These are phyloP conservation scores for Orthosia cruda DNA, from an alignment of 2,888 invertebrate species.

Conservation along the genomic window DNA sequence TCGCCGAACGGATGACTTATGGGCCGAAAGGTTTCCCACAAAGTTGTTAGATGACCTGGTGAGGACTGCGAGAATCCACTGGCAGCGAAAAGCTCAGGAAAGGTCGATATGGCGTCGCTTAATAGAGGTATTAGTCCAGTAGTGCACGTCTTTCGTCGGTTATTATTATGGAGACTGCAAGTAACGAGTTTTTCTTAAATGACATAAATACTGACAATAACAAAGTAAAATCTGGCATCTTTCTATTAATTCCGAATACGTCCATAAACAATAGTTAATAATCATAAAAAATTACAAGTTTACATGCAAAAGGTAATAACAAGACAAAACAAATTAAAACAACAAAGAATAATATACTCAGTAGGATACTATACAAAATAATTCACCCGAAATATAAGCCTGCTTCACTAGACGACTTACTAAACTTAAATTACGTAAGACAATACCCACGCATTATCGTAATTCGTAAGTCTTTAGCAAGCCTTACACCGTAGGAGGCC, in stretches of 20 bases:
- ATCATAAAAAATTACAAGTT: constrained; percentile 33
- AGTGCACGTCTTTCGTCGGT: no score
- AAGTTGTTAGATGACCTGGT: no score
- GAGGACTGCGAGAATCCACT: no score
- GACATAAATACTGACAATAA: no score
- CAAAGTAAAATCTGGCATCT: background rate
- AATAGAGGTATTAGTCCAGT: no score
- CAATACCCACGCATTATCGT: constrained; percentile 60
- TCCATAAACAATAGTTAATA: background rate
- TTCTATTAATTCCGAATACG: background rate
- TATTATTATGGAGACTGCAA: no score
- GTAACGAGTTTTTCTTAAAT: no score
- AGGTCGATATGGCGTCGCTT: no score
- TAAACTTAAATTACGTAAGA: constrained; percentile 63
- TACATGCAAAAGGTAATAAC: background rate
- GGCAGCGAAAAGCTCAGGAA: no score
- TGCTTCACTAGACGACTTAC: constrained; percentile 34
- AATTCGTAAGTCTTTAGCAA: constrained; percentile 43
- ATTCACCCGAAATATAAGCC: constrained; percentile 27
- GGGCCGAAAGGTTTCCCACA: no score
- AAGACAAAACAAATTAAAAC: constrained; percentile 13
- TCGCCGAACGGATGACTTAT: background rate
- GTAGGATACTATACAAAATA: constrained; percentile 4
- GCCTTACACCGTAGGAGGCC: constrained; percentile 69
- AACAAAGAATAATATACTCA: constrained; percentile 35